phyloP scores from a whole-genome alignment of 2,888 invertebrate species.

The Willowsia nigromaculata region DNA sequence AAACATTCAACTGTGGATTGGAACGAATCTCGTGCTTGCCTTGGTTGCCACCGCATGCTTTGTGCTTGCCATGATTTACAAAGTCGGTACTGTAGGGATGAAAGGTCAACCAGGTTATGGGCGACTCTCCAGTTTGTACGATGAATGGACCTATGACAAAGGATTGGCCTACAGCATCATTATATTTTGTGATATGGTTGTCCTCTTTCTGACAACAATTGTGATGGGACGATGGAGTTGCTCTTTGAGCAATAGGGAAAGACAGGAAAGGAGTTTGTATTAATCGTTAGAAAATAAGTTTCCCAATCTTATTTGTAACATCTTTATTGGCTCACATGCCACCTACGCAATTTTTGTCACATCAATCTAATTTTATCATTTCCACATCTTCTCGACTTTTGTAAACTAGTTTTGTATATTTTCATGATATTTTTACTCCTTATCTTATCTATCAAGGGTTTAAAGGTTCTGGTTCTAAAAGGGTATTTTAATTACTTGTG shows the following conservation, averaged over 20 bases:
- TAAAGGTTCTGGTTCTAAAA: too few species aligned
- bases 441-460: too few species aligned
- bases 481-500: too few species aligned
- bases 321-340: too few species aligned
- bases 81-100: conserved; percentile 67
- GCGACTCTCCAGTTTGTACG: conserved; percentile 61
- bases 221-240: conserved; percentile 69
- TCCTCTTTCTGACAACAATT: conserved; percentile 61
- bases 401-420: too few species aligned
- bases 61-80: conserved; percentile 63
- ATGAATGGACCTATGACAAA: conserved; percentile 72
- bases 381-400: too few species aligned
- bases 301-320: too few species aligned
- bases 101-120: conserved; percentile 60
- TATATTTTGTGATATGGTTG: conserved; percentile 67
- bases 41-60: conserved; percentile 62
- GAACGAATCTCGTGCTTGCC: conserved; percentile 63
- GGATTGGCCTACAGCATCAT: conserved; percentile 64
- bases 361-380: too few species aligned
- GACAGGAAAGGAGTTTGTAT: conserved; percentile 45
- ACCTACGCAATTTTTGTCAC: too few species aligned
- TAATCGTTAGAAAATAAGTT: too few species aligned
- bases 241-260: conserved; percentile 26
- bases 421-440: too few species aligned
- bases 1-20: conserved; percentile 70